A percentile compares a stretch with the other conserved stretches of the same genome.
Conservation (phyloP, 2,797 vertebrate species). For the Synanceia verrucosa region DNA sequence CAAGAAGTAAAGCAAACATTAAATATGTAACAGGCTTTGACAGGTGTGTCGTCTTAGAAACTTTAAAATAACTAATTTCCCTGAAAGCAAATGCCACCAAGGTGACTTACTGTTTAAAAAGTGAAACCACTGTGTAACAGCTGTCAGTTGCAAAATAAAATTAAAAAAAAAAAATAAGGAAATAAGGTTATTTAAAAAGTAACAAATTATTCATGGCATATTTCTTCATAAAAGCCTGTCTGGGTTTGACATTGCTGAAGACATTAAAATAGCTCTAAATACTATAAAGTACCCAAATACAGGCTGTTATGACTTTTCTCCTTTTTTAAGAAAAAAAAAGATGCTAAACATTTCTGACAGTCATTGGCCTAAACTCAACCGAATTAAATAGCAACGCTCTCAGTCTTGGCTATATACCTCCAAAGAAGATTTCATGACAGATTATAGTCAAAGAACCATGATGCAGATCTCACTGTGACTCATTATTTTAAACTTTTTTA, state of each 20-base stretch:
- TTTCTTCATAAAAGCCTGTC: slow-evolving; percentile 9
- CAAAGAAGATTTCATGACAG: slow-evolving; percentile 36
- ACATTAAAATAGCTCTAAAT: slow-evolving; percentile 22
- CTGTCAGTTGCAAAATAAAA: slow-evolving; percentile 10
- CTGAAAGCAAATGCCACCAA: slow-evolving; percentile 5
- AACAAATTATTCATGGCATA: slow-evolving; percentile 21
- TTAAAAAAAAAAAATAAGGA: neutral
- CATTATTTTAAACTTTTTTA: slow-evolving; percentile 43
- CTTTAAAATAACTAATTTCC: slow-evolving; percentile 8
- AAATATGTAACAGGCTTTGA: slow-evolving; percentile 36
- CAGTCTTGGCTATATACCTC: neutral
- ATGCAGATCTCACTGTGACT: slow-evolving; percentile 19
- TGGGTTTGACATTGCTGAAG: neutral
- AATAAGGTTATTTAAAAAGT: slow-evolving; percentile 16
- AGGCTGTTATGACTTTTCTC: slow-evolving; percentile 4
- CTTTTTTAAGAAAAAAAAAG: slow-evolving; percentile 8
- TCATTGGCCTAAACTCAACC: slow-evolving; percentile 18
- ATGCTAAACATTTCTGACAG: slow-evolving; percentile 26
- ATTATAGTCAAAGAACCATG: slow-evolving; percentile 37
- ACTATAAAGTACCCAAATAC: neutral
- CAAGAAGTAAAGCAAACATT: neutral
- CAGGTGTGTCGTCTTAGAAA: slow-evolving; percentile 4
- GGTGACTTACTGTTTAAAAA: neutral
- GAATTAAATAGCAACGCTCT: slow-evolving; percentile 17
- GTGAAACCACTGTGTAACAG: neutral